A percentile compares a stretch with the other conserved stretches of the same genome.
Evolutionary conservation across 2,888 invertebrate genomes (phyloP).

Genomic region (Sarcophaga caerulescens): DNA sequence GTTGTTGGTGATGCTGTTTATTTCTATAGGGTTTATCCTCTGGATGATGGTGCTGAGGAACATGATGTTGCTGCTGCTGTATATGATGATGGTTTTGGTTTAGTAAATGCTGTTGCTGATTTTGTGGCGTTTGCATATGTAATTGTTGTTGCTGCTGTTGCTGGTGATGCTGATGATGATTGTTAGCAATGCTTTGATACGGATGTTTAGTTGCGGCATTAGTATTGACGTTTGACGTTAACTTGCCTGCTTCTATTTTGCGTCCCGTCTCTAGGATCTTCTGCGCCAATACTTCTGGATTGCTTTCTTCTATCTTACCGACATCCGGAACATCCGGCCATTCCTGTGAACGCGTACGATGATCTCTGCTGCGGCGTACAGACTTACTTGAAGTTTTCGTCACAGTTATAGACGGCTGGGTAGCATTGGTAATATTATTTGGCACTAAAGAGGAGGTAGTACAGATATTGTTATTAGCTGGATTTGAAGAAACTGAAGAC

Average conservation of each 20-base stretch:
- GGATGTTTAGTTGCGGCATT: conserved; percentile 66
- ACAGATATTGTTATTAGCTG: conserved; percentile 70
- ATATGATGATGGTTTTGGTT: conserved; percentile 40
- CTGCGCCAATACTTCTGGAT: conserved; percentile 93
- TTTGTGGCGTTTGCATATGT: conserved; percentile 29
- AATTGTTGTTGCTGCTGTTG: conserved; percentile 44
- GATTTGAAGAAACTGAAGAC: conserved; percentile 77
- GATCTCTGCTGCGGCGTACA: conserved; percentile 86
- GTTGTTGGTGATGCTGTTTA: conserved; percentile 50
- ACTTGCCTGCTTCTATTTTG: conserved; percentile 92
- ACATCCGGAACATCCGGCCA: conserved; percentile 96
- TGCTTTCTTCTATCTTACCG: conserved; percentile 94
- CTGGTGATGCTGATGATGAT: conserved; percentile 51
- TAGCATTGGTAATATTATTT: conserved; percentile 61
- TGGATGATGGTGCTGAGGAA: conserved; percentile 55
- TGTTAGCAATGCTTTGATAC: conserved; percentile 44
- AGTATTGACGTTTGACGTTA: conserved; percentile 76
- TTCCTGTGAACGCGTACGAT: conserved; percentile 91
- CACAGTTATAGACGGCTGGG: conserved; percentile 60
- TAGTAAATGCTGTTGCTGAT: conserved; percentile 40
- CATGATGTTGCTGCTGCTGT: conserved; percentile 39
- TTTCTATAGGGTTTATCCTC: conserved; percentile 64
- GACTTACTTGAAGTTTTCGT: conserved; percentile 77
- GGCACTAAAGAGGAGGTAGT: conserved; percentile 64
- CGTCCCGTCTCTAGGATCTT: conserved; percentile 94